Evolutionary conservation across 2,113 vertebrate species (phyloP).

Genomic region (Excalfactoria chinensis): DNA sequence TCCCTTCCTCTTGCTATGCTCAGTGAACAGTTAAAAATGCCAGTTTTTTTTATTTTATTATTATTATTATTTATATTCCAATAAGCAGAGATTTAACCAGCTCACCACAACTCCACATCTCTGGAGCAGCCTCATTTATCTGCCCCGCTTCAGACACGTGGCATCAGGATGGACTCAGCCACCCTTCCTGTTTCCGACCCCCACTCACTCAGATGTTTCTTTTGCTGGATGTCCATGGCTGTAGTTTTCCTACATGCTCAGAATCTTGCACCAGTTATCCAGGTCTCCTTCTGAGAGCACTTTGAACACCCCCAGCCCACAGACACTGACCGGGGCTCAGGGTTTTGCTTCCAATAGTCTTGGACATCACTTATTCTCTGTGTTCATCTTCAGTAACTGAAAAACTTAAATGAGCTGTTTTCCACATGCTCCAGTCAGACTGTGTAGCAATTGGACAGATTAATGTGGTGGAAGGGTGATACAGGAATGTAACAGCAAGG

Average conservation of each 20-base stretch:
- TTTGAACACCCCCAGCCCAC: not conserved
- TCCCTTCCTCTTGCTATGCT: not conserved
- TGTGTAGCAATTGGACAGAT: no score
- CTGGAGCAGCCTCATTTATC: not conserved
- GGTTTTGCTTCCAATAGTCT: not conserved
- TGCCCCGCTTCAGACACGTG: fast-evolving
- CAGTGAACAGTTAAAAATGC: not conserved
- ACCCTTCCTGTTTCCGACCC: not conserved
- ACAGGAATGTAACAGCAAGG: no score
- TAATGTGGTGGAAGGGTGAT: no score
- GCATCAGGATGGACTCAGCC: not conserved
- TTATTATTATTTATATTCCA: not conserved
- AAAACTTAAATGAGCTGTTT: not conserved
- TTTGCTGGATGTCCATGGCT: fast-evolving
- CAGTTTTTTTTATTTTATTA: no score
- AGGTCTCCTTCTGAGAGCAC: not conserved
- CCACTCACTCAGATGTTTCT: fast-evolving
- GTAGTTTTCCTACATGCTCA: not conserved
- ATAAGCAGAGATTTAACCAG: not conserved
- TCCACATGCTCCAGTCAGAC: not conserved
- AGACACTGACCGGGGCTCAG: not conserved
- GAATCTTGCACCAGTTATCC: not conserved
- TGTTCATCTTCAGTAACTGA: not conserved
- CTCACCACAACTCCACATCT: not conserved
- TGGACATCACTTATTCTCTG: not conserved